Conservation (phyloP, 2,113 vertebrate genomes). For the Vireo altiloquus region DNA sequence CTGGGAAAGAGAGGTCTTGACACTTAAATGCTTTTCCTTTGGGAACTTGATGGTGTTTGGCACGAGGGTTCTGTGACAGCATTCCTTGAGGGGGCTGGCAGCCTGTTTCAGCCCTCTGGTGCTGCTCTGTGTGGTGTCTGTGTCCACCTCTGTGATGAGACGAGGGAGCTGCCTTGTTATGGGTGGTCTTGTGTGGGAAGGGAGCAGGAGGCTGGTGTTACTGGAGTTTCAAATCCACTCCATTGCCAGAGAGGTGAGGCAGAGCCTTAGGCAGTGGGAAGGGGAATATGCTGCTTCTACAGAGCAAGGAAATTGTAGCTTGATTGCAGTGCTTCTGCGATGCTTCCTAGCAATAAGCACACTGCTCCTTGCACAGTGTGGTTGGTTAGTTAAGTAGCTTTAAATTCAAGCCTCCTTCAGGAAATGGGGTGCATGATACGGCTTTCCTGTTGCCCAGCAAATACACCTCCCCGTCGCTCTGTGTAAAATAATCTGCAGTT, state of each 20-base stretch:
- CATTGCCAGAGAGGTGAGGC: fast-evolving
- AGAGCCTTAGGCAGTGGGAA: neutral
- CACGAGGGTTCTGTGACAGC: neutral
- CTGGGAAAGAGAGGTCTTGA: neutral
- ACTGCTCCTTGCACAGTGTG: neutral
- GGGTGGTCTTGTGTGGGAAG: neutral
- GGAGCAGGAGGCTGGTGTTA: neutral
- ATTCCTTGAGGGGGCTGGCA: neutral
- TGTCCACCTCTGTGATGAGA: neutral
- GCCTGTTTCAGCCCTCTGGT: neutral
- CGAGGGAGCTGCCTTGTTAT: neutral
- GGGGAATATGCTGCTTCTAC: neutral
- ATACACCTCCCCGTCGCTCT: fast-evolving
- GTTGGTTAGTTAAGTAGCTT: neutral
- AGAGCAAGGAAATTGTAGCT: neutral
- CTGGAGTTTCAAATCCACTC: neutral
- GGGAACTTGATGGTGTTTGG: fast-evolving
- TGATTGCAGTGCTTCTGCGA: neutral
- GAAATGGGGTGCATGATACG: neutral
- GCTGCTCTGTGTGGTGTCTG: neutral
- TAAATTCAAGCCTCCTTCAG: neutral
- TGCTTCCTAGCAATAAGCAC: neutral
- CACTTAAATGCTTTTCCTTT: neutral
- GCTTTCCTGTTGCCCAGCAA: neutral
- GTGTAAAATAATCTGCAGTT: neutral